Evolutionary conservation across 2,888 invertebrate genomes (phyloP).

Genomic region (Zhuqinia jingwanae): DNA sequence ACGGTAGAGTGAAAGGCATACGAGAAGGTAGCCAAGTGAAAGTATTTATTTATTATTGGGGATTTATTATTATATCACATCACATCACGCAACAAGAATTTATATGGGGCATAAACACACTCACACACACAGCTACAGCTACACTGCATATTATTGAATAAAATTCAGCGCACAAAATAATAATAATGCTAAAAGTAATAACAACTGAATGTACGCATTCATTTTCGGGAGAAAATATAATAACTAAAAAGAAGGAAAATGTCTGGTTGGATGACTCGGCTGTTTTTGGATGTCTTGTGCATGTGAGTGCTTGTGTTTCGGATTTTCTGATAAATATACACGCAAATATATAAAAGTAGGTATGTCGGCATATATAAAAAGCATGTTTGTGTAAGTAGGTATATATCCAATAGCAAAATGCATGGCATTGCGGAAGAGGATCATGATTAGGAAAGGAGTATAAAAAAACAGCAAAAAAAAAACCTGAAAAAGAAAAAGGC

Average conservation of each 20-base stretch:
- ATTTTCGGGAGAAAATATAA: not conserved
- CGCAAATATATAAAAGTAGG: too few relatives aligned
- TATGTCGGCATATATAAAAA: too few relatives aligned
- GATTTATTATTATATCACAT: conserved; percentile 63
- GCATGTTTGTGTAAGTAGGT: too few relatives aligned
- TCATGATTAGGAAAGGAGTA: conserved; percentile 13
- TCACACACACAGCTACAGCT: too few relatives aligned
- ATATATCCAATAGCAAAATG: too few relatives aligned
- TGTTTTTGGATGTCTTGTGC: not conserved
- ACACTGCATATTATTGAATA: conserved; percentile 39
- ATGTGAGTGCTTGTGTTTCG: not conserved
- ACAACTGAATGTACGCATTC: not conserved
- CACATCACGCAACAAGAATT: conserved; percentile 60
- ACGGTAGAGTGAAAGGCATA: not conserved
- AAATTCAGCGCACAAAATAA: not conserved
- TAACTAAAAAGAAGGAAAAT: not conserved
- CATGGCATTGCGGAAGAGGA: not conserved
- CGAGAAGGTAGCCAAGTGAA: conserved; percentile 31
- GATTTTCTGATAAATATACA: not conserved
- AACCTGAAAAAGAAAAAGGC: not conserved
- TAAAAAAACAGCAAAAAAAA: not conserved
- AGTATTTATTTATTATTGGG: conserved; percentile 63
- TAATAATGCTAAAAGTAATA: too few relatives aligned
- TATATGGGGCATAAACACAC: conserved; percentile 16
- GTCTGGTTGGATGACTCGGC: not conserved